Conservation (phyloP, 1,140 invertebrate species). For the Macrobrachium rosenbergii region DNA sequence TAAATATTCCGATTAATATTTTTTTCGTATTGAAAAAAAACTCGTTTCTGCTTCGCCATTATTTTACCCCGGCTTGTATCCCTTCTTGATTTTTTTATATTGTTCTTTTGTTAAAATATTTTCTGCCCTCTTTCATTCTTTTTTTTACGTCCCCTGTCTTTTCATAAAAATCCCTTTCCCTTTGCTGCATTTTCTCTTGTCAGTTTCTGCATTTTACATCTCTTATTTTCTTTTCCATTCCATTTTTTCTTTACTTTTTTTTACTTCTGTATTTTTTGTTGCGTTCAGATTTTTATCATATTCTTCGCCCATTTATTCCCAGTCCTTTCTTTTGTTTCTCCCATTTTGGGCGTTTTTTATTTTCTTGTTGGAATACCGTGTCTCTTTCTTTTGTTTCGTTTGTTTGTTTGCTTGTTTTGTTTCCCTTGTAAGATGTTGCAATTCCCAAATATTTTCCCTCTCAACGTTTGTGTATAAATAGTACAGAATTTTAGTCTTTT, state of each 20-base stretch:
- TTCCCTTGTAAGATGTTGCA: not conserved
- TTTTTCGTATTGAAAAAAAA: too few species aligned
- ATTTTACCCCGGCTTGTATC: too few species aligned
- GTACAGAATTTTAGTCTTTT: too few species aligned
- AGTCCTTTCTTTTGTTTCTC: not conserved
- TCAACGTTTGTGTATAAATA: not conserved
- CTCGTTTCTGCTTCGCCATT: too few species aligned
- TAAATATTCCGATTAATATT: too few species aligned
- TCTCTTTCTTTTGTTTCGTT: not conserved
- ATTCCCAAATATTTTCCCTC: not conserved
- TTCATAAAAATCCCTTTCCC: not conserved
- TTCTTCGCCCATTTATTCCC: not conserved
- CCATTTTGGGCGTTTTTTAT: not conserved
- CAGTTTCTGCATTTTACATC: not conserved
- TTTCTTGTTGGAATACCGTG: not conserved
- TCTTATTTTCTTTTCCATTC: not conserved
- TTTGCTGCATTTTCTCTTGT: not conserved
- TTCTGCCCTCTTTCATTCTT: not conserved
- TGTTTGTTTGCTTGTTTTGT: not conserved
- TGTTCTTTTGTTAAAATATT: not conserved
- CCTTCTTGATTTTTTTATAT: not conserved
- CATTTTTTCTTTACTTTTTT: not conserved
- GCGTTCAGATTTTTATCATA: not conserved
- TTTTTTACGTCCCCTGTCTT: not conserved
- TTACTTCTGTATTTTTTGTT: not conserved